phyloP scores from a whole-genome alignment of 2,797 vertebrate species.

The Leptodactylus fallax region DNA sequence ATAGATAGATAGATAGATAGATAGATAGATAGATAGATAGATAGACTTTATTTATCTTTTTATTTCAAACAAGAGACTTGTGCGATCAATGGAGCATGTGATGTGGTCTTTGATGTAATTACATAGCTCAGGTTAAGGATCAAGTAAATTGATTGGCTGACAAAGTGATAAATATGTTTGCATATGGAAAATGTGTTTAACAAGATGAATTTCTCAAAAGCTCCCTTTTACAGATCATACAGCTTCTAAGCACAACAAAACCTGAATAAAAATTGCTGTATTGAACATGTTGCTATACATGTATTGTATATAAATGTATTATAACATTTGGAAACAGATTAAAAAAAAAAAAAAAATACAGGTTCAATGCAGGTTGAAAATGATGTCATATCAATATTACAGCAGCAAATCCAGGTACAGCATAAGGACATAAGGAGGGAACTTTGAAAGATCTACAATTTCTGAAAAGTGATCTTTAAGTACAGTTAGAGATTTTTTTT shows the following conservation, averaged over 20 bases:
- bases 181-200: slow-evolving; percentile 20
- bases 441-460: no score
- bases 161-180: slow-evolving; percentile 47
- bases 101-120: slow-evolving; percentile 49
- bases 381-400: no score
- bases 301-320: no score
- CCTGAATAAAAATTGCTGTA: background rate
- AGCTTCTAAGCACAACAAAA: background rate
- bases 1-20: no score
- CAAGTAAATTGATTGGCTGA: slow-evolving; percentile 54
- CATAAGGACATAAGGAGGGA: no score
- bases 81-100: slow-evolving; percentile 38
- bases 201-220: background rate
- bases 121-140: slow-evolving; percentile 49
- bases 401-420: no score
- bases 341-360: no score
- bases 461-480: no score
- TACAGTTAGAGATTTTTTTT: no score
- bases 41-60: background rate
- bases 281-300: no score
- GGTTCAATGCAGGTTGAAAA: no score
- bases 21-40: background rate
- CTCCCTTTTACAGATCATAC: background rate
- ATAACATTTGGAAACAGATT: no score
- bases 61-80: slow-evolving; percentile 7